Evolutionary conservation across 2,888 invertebrate species (phyloP).

Genomic region (Eupithecia tripunctaria): DNA sequence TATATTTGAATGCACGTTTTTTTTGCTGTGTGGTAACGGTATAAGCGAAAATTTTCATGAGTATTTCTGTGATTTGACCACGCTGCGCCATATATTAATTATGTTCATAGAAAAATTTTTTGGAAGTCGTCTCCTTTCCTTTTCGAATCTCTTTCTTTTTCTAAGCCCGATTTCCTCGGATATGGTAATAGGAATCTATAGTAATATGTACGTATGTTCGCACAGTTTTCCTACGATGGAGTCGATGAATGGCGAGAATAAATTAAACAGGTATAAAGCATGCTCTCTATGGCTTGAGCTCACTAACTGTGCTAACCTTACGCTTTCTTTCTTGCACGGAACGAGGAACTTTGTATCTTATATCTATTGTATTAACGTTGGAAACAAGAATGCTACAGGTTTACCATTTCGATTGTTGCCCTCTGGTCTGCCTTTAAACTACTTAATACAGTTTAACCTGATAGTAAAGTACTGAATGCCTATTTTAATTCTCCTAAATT

Average conservation of each 20-base stretch:
- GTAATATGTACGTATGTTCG: slow-evolving; percentile 74
- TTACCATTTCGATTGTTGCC: neutral
- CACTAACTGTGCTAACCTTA: slow-evolving; percentile 62
- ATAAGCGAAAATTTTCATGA: no score
- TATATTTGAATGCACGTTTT: no score
- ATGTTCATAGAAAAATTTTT: neutral
- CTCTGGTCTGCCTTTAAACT: no score
- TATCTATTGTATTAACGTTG: slow-evolving; percentile 25
- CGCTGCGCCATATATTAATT: neutral
- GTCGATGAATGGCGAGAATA: slow-evolving; percentile 82
- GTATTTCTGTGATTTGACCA: no score
- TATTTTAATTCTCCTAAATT: no score
- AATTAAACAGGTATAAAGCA: slow-evolving; percentile 86
- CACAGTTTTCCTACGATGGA: slow-evolving; percentile 83
- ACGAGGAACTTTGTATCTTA: slow-evolving; percentile 33
- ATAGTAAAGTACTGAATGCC: no score
- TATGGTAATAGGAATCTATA: slow-evolving; percentile 29
- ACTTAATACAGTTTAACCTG: no score
- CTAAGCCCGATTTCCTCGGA: neutral
- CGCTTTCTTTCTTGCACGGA: slow-evolving; percentile 42
- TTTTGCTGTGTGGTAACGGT: no score
- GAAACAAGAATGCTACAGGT: slow-evolving; percentile 14
- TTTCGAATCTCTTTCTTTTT: neutral
- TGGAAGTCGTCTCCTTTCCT: neutral
- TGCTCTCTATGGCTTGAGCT: slow-evolving; percentile 57